Evolutionary conservation across 64 coral and sea anemone genomes (phyloP).

Genomic region (Stichodactyla mertensii): DNA sequence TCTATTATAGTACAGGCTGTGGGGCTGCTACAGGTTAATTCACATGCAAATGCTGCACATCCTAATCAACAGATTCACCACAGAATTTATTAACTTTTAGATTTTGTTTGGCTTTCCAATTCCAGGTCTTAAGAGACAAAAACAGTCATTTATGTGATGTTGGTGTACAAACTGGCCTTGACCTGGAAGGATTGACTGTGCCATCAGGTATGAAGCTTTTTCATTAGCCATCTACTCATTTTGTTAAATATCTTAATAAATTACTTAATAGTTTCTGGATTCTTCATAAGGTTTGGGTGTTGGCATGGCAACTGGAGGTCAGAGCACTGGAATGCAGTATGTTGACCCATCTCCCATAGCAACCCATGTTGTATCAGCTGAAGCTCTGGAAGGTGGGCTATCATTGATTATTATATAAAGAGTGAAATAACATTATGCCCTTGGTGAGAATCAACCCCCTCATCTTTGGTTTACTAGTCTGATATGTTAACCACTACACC

Average conservation of each 20-base stretch:
- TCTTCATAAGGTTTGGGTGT: slow-evolving; percentile 60
- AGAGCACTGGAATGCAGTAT: slow-evolving; percentile 72
- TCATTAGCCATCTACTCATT: background rate
- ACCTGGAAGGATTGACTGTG: slow-evolving; percentile 26
- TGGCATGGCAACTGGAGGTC: slow-evolving; percentile 76
- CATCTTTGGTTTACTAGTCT: no score
- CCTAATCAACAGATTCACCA: no score
- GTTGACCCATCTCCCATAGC: slow-evolving; percentile 94
- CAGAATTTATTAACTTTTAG: no score
- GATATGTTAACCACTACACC: no score
- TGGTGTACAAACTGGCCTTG: slow-evolving; percentile 55
- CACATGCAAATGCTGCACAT: no score
- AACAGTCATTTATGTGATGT: slow-evolving; percentile 65
- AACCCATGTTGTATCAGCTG: slow-evolving; percentile 71
- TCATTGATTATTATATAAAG: background rate
- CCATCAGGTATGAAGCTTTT: slow-evolving; percentile 48
- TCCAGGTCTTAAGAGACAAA: slow-evolving; percentile 11
- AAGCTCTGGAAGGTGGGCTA: slow-evolving; percentile 72
- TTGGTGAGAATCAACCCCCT: no score
- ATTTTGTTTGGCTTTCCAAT: background rate
- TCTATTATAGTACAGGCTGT: no score
- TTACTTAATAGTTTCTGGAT: background rate
- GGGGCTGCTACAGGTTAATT: no score
- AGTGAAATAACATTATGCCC: no score
- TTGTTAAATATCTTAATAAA: background rate